These are phyloP conservation scores for Caenorhabditis sp. DNA, from an alignment of 2,888 invertebrate species.

Conservation along the genomic window DNA sequence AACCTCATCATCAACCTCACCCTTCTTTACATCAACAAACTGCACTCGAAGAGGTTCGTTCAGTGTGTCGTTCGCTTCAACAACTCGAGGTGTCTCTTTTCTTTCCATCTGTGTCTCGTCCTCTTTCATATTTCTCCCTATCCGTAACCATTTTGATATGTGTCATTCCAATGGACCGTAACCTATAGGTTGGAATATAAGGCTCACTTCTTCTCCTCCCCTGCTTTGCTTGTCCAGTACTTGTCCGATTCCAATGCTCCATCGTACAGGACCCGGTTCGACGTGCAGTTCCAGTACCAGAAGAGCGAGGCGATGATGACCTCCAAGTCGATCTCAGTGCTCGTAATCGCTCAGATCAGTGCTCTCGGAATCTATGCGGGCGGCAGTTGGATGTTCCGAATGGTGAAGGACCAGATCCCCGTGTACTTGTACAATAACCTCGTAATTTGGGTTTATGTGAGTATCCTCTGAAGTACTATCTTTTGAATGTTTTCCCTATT, in stretches of 20 bases:
- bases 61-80: neutral
- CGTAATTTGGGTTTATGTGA: slow-evolving; percentile 46
- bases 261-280: slow-evolving; percentile 42
- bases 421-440: slow-evolving; percentile 36
- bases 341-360: slow-evolving; percentile 44
- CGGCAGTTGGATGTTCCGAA: slow-evolving; percentile 35
- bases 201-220: slow-evolving; percentile 32
- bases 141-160: neutral
- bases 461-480: neutral
- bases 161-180: neutral
- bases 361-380: slow-evolving; percentile 33
- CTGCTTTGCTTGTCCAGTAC: slow-evolving; percentile 31
- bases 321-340: slow-evolving; percentile 34
- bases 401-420: slow-evolving; percentile 16
- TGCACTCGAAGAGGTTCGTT: slow-evolving; percentile 30
- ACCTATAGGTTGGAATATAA: slow-evolving; percentile 26
- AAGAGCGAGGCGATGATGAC: slow-evolving; percentile 45
- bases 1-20: slow-evolving; percentile 22
- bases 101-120: neutral
- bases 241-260: slow-evolving; percentile 31
- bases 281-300: slow-evolving; percentile 44
- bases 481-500: neutral
- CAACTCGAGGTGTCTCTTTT: neutral
- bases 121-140: neutral
- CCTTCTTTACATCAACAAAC: slow-evolving; percentile 26